These are phyloP conservation scores for Erannis defoliaria DNA, from an alignment of 2,888 invertebrate genomes.

Conservation along the genomic window DNA sequence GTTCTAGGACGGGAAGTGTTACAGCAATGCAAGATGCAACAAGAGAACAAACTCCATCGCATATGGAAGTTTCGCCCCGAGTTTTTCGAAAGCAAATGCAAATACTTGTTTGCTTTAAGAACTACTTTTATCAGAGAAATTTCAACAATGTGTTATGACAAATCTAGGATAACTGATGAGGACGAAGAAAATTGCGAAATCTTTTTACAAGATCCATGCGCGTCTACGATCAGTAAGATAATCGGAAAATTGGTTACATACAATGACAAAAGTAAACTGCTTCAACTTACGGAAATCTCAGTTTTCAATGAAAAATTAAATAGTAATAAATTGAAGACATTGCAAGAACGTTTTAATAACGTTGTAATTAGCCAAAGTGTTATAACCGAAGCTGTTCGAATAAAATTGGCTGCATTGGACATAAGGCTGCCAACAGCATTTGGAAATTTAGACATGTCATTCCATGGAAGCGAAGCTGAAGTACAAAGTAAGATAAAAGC, in stretches of 20 bases:
- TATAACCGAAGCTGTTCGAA: slow-evolving; percentile 47
- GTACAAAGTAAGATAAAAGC: slow-evolving; percentile 32
- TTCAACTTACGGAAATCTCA: slow-evolving; percentile 37
- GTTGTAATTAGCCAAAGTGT: slow-evolving; percentile 41
- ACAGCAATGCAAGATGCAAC: slow-evolving; percentile 24
- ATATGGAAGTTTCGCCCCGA: slow-evolving; percentile 47
- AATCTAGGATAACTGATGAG: slow-evolving; percentile 38
- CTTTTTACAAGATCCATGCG: slow-evolving; percentile 43
- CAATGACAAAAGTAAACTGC: slow-evolving; percentile 33
- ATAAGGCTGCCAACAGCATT: slow-evolving; percentile 52
- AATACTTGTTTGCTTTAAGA: slow-evolving; percentile 42
- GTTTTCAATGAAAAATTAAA: slow-evolving; percentile 3
- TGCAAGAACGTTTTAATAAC: slow-evolving; percentile 44
- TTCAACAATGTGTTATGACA: slow-evolving; percentile 41
- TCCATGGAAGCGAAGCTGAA: slow-evolving; percentile 33
- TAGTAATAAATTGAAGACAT: slow-evolving; percentile 28
- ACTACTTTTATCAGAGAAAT: slow-evolving; percentile 49
- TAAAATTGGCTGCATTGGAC: slow-evolving; percentile 39
- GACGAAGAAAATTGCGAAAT: slow-evolving; percentile 34
- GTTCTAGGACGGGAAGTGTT: slow-evolving; percentile 53
- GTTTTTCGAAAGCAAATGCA: slow-evolving; percentile 51
- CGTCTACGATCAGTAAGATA: slow-evolving; percentile 46
- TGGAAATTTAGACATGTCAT: slow-evolving; percentile 52
- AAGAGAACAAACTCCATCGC: slow-evolving; percentile 19
- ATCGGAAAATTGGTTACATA: slow-evolving; percentile 49